Conservation (phyloP, 2,888 invertebrate genomes). For the Pseudanteris insignis region DNA sequence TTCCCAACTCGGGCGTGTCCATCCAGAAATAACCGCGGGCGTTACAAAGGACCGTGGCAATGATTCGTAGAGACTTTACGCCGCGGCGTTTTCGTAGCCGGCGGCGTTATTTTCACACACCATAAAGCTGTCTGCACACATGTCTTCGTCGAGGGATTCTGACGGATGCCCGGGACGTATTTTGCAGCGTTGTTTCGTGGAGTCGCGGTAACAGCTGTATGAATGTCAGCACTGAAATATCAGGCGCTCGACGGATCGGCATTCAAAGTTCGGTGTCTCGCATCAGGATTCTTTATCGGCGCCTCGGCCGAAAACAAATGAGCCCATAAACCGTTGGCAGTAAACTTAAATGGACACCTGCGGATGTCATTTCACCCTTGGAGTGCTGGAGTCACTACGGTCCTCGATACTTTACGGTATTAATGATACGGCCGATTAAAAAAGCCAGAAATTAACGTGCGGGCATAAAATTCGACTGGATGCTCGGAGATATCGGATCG, state of each 20-base stretch:
- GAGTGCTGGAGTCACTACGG: slow-evolving; percentile 1
- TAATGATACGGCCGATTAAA: slow-evolving; percentile 26
- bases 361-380: slow-evolving; percentile 19
- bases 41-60: slow-evolving; percentile 19
- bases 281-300: slow-evolving; percentile 17
- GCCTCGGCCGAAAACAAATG: slow-evolving; percentile 22
- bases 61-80: slow-evolving; percentile 8
- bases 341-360: slow-evolving; percentile 25
- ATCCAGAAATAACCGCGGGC: slow-evolving; percentile 15
- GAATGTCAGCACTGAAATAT: background rate
- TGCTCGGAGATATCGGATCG: slow-evolving; percentile 19
- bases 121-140: slow-evolving; percentile 58
- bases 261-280: no score
- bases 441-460: slow-evolving; percentile 18
- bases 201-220: slow-evolving; percentile 5
- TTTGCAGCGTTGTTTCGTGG: no score
- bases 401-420: slow-evolving; percentile 14
- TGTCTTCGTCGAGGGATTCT: slow-evolving; percentile 39
- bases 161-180: no score
- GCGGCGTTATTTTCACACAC: slow-evolving; percentile 55
- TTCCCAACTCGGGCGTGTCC: slow-evolving; percentile 27
- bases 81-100: background rate
- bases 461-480: slow-evolving; percentile 22
- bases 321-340: slow-evolving; percentile 19
- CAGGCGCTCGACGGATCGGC: no score